Evolutionary conservation across 2,113 vertebrate genomes (phyloP), one percentile per base, ranked within the genome.

Genomic region (Sander lucioperca): DNA sequence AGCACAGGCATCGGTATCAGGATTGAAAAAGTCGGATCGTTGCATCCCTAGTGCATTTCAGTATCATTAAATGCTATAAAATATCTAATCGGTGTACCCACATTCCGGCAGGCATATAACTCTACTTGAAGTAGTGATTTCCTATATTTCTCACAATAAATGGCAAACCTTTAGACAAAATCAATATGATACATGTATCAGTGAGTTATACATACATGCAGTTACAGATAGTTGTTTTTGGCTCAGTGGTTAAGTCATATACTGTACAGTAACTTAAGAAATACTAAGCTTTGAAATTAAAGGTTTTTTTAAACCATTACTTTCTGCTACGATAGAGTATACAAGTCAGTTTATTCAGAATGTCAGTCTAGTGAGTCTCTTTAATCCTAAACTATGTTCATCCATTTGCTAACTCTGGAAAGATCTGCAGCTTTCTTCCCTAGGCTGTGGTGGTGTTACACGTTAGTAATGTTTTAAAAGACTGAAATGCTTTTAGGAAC

Each of bases 371-470:
- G 50, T 3, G 5, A 69, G 65, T n/a, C 27, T 25, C 59, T 65
- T 58, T 65, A 54, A 72, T 66, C 58, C 76, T 48, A 79, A 30
- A 30, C 27, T 30, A 64, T 70, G 25, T 70, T 79, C 74, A 63
- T 74, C 51, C 18, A 25, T 48, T 39, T 54, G 18, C 27, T 48
- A 25, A 23, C 2, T 1, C 39, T 79, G 65, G 51, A 64, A 70
- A 18, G 18, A 15, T 58, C 16, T 43, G 45, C 8, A 51, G 30
- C 62, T n/a, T 50, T 63, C 15, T n/a, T 39, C 15, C 15, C 21
- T 3, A 45, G 18, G 8, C 19, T 58, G 19, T 16, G 43, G n/a
- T 48, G 12, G 18, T 4, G 15, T 64, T 30, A 8, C 6, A 2
- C 62, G 5, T 15, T 13, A 9, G 25, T 69, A 23, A 15, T 2